Evolutionary conservation across 2,888 invertebrate genomes (phyloP), one percentile per base, ranked within the genome.

Genomic region (Pristionchus mayeri): DNA sequence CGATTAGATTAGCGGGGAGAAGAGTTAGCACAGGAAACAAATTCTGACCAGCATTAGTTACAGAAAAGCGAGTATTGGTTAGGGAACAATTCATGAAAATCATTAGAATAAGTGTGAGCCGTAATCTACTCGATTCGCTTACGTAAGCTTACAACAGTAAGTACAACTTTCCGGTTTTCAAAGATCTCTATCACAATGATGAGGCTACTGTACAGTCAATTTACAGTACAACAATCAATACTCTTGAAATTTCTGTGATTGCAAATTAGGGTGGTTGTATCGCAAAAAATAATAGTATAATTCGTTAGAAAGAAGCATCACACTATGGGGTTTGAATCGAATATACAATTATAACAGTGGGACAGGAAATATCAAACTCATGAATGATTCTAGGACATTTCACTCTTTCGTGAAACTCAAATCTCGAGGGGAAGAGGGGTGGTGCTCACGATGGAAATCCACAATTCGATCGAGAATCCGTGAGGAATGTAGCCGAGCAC

Each of bases 391-490:
- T 44, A 57, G 11, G 24, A 7, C 24, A 21, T 57, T 57, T 57
- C 57, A 24, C 57, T 21, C 57, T 24, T 24, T 24, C 57, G 57
- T 57, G 57, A 57, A 57, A 57, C 30, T 71, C 44, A 71, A 48
- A 78, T 52, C 21, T 82, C 81, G 11, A 82, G 9, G 0, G 81
- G 63, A 63, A 82, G 60, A 11, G 63, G 63, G 34, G 60, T 84
- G 9, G 88, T 88, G 24, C 90, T 89, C 27, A 91, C 87, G 63
- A 91, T 88, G 11, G 89, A 87, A 16, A 92, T 81, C 50, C 90
- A 89, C 30, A 92, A 85, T 85, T 92, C 92, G 50, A 92, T 88
- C 85, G 88, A 88, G 84, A 92, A 88, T 24, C 88, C 90, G 83
- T 86, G 87, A 13, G 89, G 88, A 50, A 90, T 85, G 80, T 87